Evolutionary conservation across 2,888 invertebrate species (phyloP), one percentile per base, ranked within the genome.

Genomic region (Amphipoea lucens): DNA sequence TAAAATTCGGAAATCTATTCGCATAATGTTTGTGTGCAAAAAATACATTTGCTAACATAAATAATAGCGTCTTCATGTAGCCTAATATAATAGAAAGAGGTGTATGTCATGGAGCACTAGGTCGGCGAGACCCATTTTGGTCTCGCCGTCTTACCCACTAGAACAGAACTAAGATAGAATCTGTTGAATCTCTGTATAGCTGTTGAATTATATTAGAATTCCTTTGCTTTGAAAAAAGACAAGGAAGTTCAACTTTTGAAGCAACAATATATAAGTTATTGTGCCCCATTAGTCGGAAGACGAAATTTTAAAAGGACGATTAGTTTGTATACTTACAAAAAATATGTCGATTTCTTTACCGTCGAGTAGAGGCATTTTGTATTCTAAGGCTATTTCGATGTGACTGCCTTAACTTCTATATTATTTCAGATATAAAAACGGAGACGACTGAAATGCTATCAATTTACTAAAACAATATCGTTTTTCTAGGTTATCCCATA

Each of bases 281-380:
- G 17, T 29, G 20, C 4, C 23, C 14, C 7, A 51, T 51, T n/a
- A 54, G 0, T 12, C 4, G n/a, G 40, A 68, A 70, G 2, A 40
- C 0, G 1, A 45, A 48, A 40, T 14, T 11, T 57, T 57, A 0
- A 4, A 74, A 54, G 51, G 42, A 42, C 20, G 0, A 17, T 36
- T 48, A 42, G n/a, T 76, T 57, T 83, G n/a, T 78, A 40, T 90
- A 96, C 97, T 97, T 94, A 97, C 97, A 84, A 97, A 97, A 90
- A 97, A 96, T 90, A 97, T 95, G 73, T 96, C 96, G 48, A 96
- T 96, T 94, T 96, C 96, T 91, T 97, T 96, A 77, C 96, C 96
- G 84, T 97, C 97, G 12, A 96, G 91, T 74, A 95, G 84, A 75
- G 96, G 96, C 97, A 97, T 97, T 75, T 89, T 93, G 73, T 51